These are phyloP conservation scores for Parus major DNA, from an alignment of 2,113 vertebrate species.

Conservation along the genomic window DNA sequence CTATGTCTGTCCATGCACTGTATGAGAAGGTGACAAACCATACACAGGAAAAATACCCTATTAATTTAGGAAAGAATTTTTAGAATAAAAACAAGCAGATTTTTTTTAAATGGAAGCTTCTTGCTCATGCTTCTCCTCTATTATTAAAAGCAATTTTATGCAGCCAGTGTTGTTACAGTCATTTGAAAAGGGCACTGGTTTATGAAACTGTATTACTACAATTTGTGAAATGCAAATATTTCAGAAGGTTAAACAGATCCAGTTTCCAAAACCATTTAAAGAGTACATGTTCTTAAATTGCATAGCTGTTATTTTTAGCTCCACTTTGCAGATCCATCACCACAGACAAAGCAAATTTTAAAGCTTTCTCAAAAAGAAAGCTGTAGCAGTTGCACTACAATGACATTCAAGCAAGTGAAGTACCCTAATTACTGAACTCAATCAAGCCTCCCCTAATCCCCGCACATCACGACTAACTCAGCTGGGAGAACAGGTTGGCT, in stretches of 20 bases:
- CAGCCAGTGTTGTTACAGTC: not conserved
- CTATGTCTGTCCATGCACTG: rapidly evolving
- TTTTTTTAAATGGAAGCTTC: not conserved
- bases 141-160: not conserved
- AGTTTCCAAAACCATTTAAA: not conserved
- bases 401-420: slow-evolving; percentile 18
- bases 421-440: slow-evolving; percentile 1
- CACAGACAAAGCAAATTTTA: not conserved
- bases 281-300: not conserved
- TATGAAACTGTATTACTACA: slow-evolving; percentile 33
- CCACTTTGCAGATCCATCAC: not conserved
- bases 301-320: slow-evolving; percentile 16
- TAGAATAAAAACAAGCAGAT: not conserved
- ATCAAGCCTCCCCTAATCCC: slow-evolving; percentile 4
- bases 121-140: not conserved
- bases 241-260: slow-evolving; percentile 23
- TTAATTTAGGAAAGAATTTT: not conserved
- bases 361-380: not conserved
- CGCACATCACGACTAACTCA: not conserved
- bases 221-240: slow-evolving; percentile 25
- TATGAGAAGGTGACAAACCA: not conserved
- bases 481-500: not conserved
- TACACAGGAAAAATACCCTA: not conserved
- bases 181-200: slow-evolving; percentile 47
- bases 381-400: not conserved